These are phyloP conservation scores for Sciaenops ocellatus DNA, from an alignment of 2,797 vertebrate genomes.

Conservation along the genomic window DNA sequence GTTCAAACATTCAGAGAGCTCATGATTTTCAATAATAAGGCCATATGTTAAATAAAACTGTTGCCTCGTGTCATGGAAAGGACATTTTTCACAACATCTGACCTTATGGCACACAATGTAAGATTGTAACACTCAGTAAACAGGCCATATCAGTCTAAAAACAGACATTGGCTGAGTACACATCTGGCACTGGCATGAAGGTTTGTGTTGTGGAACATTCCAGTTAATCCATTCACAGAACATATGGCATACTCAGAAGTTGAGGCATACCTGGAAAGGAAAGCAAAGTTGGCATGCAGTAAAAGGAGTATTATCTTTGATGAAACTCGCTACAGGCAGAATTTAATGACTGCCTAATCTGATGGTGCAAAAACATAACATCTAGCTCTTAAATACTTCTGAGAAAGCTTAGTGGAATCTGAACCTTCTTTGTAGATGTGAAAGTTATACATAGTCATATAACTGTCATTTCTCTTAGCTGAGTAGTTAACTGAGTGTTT, in stretches of 20 bases:
- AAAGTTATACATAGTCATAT: no score
- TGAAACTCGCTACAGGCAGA: not conserved
- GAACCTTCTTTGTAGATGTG: not conserved
- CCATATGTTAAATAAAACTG: not conserved
- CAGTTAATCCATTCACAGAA: constrained; percentile 79
- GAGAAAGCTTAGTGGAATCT: not conserved
- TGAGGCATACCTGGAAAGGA: constrained; percentile 35
- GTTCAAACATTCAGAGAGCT: not conserved
- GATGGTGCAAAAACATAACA: not conserved
- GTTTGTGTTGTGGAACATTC: constrained; percentile 65
- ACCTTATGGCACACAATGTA: constrained; percentile 17
- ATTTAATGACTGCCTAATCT: not conserved
- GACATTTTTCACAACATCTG: not conserved
- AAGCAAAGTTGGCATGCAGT: constrained; percentile 16
- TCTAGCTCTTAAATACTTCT: not conserved
- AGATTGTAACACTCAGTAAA: constrained; percentile 78
- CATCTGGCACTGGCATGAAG: constrained; percentile 33
- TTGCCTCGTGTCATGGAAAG: not conserved
- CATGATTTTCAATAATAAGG: not conserved
- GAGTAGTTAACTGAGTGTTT: not conserved
- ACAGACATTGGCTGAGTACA: constrained; percentile 33
- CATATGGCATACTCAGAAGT: constrained; percentile 64
- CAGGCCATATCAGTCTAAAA: constrained; percentile 60
- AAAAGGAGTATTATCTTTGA: constrained; percentile 45
- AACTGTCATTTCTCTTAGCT: no score